These are phyloP conservation scores for Premnoplex brunnescens DNA, from an alignment of 2,797 vertebrate genomes.

Conservation along the genomic window DNA sequence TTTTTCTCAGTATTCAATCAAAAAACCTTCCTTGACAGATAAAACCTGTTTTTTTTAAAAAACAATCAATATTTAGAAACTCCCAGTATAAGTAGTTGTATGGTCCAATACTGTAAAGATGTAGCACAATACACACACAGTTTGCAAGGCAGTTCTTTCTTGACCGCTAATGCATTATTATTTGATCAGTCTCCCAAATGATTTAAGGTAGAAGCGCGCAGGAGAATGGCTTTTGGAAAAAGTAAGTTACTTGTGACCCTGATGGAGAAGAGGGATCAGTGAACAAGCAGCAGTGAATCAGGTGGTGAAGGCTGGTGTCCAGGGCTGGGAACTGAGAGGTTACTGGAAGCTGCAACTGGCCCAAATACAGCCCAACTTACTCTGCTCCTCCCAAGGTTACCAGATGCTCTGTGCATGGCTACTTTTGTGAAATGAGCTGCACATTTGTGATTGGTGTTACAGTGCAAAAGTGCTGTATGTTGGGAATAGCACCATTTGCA, in stretches of 20 bases:
- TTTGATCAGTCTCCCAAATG: background rate
- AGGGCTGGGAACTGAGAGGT: background rate
- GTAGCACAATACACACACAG: background rate
- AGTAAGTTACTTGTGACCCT: background rate
- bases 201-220: background rate
- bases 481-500: background rate
- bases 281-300: background rate
- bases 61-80: conserved; percentile 55
- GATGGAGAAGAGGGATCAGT: background rate
- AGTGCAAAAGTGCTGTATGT: background rate
- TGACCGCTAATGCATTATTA: conserved; percentile 3
- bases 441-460: background rate
- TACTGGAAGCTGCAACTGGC: background rate
- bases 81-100: background rate
- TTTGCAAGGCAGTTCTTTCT: background rate
- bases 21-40: conserved; percentile 49
- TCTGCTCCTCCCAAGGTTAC: background rate
- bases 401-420: background rate
- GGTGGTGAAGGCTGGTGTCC: background rate
- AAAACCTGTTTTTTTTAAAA: conserved; percentile 60
- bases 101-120: background rate
- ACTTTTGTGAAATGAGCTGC: background rate
- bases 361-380: background rate
- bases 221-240: background rate
- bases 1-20: background rate